These are phyloP conservation scores for Drosophila fuyamai DNA, from an alignment of 1,140 invertebrate species.

Conservation along the genomic window DNA sequence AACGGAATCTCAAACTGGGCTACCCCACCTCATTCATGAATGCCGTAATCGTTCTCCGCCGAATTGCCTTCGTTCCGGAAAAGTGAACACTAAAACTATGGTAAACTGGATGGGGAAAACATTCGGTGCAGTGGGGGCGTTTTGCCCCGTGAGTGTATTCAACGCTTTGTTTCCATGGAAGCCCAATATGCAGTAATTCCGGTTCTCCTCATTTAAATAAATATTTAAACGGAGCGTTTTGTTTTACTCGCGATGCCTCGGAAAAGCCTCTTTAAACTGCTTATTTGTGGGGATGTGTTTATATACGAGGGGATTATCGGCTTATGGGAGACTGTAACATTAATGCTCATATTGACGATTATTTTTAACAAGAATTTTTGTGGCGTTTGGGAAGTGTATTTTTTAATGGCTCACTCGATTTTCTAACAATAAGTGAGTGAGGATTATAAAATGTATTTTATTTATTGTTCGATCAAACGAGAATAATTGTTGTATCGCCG, in stretches of 20 bases:
- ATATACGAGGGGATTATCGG: conserved; percentile 33
- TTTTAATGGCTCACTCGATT: neutral
- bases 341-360: conserved; percentile 21
- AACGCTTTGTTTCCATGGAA: conserved; percentile 30
- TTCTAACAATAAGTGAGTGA: conserved; percentile 21
- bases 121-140: neutral
- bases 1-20: conserved; percentile 10
- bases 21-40: conserved; percentile 34
- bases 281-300: conserved; percentile 17
- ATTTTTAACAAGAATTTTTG: conserved; percentile 12
- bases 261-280: conserved; percentile 24
- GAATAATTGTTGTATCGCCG: neutral
- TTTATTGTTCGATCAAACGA: conserved; percentile 13
- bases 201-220: conserved; percentile 40
- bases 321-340: conserved; percentile 27
- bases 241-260: conserved; percentile 3
- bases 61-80: conserved; percentile 48
- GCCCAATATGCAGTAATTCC: conserved; percentile 19
- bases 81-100: conserved; percentile 33
- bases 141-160: conserved; percentile 16
- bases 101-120: neutral
- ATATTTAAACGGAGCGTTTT: conserved; percentile 32
- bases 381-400: too few species aligned
- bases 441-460: conserved; percentile 5
- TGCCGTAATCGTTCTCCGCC: conserved; percentile 50